Percentiles rank a stretch among this genome's conserved stretches.
Evolutionary conservation across 2,888 invertebrate species (phyloP).

Genomic region (Rhagophthalmus giganteus): DNA sequence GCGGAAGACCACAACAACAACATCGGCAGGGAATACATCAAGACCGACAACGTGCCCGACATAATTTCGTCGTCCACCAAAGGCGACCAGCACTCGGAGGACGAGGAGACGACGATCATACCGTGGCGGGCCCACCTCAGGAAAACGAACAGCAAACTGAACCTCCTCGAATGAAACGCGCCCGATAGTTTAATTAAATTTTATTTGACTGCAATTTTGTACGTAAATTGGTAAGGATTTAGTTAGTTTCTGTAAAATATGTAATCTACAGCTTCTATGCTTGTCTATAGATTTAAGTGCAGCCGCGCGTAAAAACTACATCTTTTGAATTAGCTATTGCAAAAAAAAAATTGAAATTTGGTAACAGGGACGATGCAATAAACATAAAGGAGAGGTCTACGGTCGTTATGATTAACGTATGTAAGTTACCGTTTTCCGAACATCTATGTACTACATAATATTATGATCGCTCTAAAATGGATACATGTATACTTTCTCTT

Average conservation of each 20-base stretch:
- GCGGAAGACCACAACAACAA: conserved; percentile 46
- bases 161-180: conserved; percentile 73
- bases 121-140: conserved; percentile 88
- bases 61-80: conserved; percentile 28
- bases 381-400: not conserved
- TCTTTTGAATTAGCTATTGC: not conserved
- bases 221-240: not conserved
- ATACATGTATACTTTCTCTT: not conserved
- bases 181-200: not conserved
- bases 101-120: conserved; percentile 64
- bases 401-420: not conserved
- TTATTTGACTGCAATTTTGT: not conserved
- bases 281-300: not conserved
- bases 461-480: not conserved
- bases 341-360: not conserved
- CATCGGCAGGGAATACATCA: conserved; percentile 53
- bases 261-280: not conserved
- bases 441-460: not conserved
- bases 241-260: not conserved
- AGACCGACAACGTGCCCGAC: conserved; percentile 36
- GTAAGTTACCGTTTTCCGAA: no score
- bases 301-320: not conserved
- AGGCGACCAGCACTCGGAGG: conserved; percentile 16
- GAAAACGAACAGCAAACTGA: conserved; percentile 88
- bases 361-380: not conserved